Conservation (phyloP, 2,888 invertebrate species). For the Lamellibrachia satsuma region DNA sequence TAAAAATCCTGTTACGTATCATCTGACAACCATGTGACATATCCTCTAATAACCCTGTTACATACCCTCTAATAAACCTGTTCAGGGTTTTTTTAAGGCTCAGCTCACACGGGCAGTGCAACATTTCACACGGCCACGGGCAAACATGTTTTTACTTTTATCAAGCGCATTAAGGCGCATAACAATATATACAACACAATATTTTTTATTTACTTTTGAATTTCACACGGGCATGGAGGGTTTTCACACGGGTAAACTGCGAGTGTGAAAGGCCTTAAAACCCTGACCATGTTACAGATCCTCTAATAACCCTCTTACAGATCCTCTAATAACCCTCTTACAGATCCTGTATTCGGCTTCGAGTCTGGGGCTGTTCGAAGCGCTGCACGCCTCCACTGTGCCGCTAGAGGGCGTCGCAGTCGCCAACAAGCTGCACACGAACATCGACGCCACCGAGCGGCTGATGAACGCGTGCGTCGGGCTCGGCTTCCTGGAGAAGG, state of each 20-base stretch:
- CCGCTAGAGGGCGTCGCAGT: constrained; percentile 41
- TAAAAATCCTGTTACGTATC: neutral
- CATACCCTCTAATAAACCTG: neutral
- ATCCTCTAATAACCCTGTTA: too few species aligned
- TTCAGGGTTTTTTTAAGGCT: neutral
- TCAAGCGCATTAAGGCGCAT: too few species aligned
- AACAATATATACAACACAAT: too few species aligned
- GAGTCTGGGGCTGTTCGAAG: constrained; percentile 51
- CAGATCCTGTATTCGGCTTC: constrained; percentile 49
- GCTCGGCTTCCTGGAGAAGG: constrained; percentile 45
- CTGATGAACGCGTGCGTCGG: constrained; percentile 48
- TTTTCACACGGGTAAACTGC: too few species aligned
- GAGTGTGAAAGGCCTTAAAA: too few species aligned
- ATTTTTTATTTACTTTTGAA: too few species aligned
- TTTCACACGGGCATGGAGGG: too few species aligned
- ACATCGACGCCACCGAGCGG: constrained; percentile 44
- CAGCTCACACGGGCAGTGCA: too few species aligned
- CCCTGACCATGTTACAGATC: neutral
- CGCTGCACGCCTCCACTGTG: constrained; percentile 40
- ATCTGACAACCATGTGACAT: neutral
- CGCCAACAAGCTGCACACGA: constrained; percentile 44
- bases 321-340: neutral
- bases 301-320: neutral
- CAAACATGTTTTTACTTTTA: too few species aligned
- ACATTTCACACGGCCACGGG: too few species aligned